Evolutionary conservation across 2,888 invertebrate genomes (phyloP), one percentile per base, ranked within the genome.

Genomic region (Cartodere bifasciata): DNA sequence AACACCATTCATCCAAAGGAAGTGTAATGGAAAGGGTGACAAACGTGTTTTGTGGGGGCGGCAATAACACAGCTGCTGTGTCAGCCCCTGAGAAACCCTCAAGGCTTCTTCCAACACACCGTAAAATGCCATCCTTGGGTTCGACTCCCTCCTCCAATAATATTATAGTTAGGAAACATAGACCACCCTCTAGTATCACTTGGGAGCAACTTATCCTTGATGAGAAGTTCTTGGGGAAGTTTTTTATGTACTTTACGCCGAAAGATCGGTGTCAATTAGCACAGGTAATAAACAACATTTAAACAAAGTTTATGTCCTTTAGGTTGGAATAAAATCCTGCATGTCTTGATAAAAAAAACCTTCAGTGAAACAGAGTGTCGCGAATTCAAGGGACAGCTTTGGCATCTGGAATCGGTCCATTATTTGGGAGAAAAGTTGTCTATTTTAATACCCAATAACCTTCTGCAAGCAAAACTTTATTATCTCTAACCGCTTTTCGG

Each of bases 11-110:
- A 36, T 48, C 55, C 40, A 54, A 53, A 39, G 65, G 72, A 14
- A 76, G 77, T 55, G 86, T 87, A 41, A 86, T 86, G 70, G 87
- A 87, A 58, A 75, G 86, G 44, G 85, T 87, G 35, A 85, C 86
- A 27, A 83, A 81, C 56, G 87, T 84, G 14, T 73, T 87, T 35
- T 86, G 86, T 58, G 86, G 85, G 9, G 62, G 63, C 46, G 64
- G 56, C 43, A 63, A 58, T 40, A 55, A 53, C 32, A 50, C 53
- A 16, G 52, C 56, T 13, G 45, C 47, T 7, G 46, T 50, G 12
- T 52, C 53, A 9, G 61, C 63, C 10, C 65, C 65, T 7, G 66
- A 65, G 43, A 66, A 66, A 47, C 65, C 66, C 15, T 63, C 64
- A 17, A 50, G 64, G 35, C 46, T 63, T 38, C 43, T 60, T 36